A percentile compares a stretch with the other conserved stretches of the same genome.
Conservation (phyloP, 1,140 invertebrate species). For the Calosoma granatense region DNA sequence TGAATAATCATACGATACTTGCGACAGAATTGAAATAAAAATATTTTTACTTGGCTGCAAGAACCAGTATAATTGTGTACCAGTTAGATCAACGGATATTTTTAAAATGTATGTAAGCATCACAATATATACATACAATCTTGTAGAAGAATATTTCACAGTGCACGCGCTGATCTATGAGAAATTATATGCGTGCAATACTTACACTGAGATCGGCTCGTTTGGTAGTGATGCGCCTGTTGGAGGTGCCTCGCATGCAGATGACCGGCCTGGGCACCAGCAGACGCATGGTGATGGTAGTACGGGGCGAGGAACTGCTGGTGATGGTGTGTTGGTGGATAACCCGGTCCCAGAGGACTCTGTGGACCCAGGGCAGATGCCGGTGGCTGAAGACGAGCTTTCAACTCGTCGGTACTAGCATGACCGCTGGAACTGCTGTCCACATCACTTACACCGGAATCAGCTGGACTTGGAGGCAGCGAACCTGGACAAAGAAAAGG, state of each 20-base stretch:
- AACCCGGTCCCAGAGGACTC: background rate
- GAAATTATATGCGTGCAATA: too few species aligned
- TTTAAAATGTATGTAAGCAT: too few species aligned
- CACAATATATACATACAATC: too few species aligned
- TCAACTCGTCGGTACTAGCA: slow-evolving; percentile 73
- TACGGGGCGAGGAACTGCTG: slow-evolving; percentile 24
- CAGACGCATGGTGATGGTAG: slow-evolving; percentile 21
- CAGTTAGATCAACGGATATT: too few species aligned
- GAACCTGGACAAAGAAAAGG: slow-evolving; percentile 51
- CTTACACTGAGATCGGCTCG: background rate
- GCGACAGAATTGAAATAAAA: too few species aligned
- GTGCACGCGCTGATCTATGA: too few species aligned
- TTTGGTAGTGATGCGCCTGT: background rate
- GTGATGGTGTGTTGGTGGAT: slow-evolving; percentile 12
- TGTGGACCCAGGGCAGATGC: slow-evolving; percentile 15
- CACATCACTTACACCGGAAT: slow-evolving; percentile 93
- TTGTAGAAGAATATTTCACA: too few species aligned
- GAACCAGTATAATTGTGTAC: too few species aligned
- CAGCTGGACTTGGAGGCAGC: slow-evolving; percentile 90
- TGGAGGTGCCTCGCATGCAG: background rate
- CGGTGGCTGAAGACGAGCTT: slow-evolving; percentile 52
- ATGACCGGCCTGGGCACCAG: slow-evolving; percentile 22
- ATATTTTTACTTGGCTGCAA: too few species aligned
- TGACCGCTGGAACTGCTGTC: slow-evolving; percentile 88
- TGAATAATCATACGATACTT: too few species aligned